phyloP scores from a whole-genome alignment of 2,113 vertebrate species.

The Chlorocebus sabaeus region DNA sequence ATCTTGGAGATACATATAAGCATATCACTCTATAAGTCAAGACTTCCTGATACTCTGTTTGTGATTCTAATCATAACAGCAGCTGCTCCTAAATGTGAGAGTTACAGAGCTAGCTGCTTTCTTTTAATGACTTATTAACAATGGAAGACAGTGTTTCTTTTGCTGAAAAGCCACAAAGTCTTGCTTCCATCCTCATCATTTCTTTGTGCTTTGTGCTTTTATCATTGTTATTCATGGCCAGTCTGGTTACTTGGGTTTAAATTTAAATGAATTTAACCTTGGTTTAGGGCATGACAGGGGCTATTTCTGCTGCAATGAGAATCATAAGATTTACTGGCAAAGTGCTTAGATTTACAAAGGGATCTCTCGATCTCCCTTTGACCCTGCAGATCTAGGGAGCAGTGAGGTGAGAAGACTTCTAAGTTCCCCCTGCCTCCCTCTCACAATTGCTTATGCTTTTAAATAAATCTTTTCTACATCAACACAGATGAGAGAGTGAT shows the following conservation, averaged over 20 bases:
- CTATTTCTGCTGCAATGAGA: background rate
- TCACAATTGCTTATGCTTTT: background rate
- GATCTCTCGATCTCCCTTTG: conserved; percentile 4
- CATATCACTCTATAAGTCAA: background rate
- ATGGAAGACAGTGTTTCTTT: background rate
- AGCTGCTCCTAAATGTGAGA: background rate
- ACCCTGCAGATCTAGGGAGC: background rate
- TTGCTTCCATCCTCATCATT: background rate
- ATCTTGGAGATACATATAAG: background rate
- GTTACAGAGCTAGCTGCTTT: background rate
- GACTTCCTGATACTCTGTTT: background rate
- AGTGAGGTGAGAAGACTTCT: conserved; percentile 35
- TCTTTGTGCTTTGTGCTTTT: conserved; percentile 30
- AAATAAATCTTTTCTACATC: conserved; percentile 35
- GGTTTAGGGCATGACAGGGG: background rate
- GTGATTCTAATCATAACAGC: background rate
- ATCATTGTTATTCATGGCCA: conserved; percentile 25
- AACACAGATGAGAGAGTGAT: background rate
- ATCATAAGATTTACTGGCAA: conserved; percentile 44
- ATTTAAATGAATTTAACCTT: conserved; percentile 47
- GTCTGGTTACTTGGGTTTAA: conserved; percentile 37
- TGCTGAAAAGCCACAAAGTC: background rate
- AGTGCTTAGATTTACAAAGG: conserved; percentile 44
- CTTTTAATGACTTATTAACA: background rate
- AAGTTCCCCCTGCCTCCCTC: background rate